Evolutionary conservation across 2,888 invertebrate species (phyloP), one percentile per base, ranked within the genome.

Genomic region (Xanthorhoe designata): DNA sequence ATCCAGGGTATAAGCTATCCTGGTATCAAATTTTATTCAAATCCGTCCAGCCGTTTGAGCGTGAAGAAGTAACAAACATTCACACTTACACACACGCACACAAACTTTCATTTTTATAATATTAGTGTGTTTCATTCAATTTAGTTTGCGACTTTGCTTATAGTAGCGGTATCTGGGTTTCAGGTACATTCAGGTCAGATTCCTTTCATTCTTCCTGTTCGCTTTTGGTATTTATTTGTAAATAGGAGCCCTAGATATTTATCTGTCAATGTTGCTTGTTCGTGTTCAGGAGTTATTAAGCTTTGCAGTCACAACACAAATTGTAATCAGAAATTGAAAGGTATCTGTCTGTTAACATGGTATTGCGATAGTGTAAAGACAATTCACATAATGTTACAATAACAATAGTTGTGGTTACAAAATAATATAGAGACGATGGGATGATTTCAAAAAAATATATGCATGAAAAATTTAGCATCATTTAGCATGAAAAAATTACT

Each of bases 121-220:
- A n/a, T n/a, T n/a, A n/a, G n/a, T n/a, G n/a, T n/a, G n/a, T 42
- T 15, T 38, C 4, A 24, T 1, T 4, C 24, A 24, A 24, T 24
- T 24, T 24, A 3, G 24, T 8, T 51, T 18, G 32, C 10, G 15
- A 58, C 47, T 53, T 45, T 38, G 32, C 10, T 10, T 35, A 19
- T 64, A 13, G 59, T 59, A 59, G 29, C 10, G 47, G 29, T 32
- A 45, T 10, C 50, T 3, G 49, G 63, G 55, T 61, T 70, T 67
- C 61, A 62, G 64, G 32, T 51, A 64, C 70, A 73, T 71, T 72
- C 62, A 66, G 69, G 73, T 68, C 70, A 66, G 62, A 69, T 70
- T 70, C 64, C 69, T 56, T 61, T 42, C 64, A 69, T 72, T 68
- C 57, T 69, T 69, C 68, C 52, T 57, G 58, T 55, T 62, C 54